Conservation (phyloP, 1,140 invertebrate species). For the Papilio glaucus region DNA sequence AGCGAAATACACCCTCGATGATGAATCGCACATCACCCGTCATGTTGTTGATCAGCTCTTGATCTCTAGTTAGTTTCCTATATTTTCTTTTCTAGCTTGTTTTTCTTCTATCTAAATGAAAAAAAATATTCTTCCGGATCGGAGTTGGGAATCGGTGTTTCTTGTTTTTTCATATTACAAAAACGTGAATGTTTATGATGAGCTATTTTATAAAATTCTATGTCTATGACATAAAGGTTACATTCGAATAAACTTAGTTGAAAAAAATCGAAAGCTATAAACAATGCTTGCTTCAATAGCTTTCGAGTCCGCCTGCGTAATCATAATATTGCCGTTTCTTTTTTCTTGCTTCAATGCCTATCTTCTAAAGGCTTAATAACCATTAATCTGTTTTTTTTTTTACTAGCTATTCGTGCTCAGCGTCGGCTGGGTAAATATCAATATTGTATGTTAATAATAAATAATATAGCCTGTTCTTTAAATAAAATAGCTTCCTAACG, state of each 20-base stretch:
- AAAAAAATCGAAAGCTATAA: conserved; percentile 29
- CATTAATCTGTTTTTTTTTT: background rate
- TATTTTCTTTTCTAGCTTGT: too few species aligned
- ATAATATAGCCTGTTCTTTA: background rate
- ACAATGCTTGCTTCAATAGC: background rate
- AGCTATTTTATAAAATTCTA: background rate
- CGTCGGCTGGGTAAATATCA: background rate
- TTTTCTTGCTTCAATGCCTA: conserved; percentile 20
- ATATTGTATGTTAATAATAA: background rate
- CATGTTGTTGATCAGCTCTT: too few species aligned
- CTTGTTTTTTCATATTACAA: too few species aligned
- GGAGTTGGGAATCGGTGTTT: too few species aligned
- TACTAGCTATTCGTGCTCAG: background rate
- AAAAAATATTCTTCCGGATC: too few species aligned
- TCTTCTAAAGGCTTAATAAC: conserved; percentile 7
- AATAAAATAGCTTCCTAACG: background rate
- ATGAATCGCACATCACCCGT: too few species aligned
- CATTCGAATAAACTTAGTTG: background rate
- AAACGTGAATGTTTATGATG: too few species aligned
- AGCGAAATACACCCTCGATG: too few species aligned
- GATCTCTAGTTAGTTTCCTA: too few species aligned
- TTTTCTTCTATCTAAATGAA: too few species aligned
- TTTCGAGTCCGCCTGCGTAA: conserved; percentile 27
- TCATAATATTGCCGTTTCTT: conserved; percentile 9
- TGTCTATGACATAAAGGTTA: background rate